Percentiles rank a stretch among this genome's conserved stretches.
Conservation (phyloP, 37 sponge, comb jelly and placozoan genomes). For the Cliona cf. orientalis region DNA sequence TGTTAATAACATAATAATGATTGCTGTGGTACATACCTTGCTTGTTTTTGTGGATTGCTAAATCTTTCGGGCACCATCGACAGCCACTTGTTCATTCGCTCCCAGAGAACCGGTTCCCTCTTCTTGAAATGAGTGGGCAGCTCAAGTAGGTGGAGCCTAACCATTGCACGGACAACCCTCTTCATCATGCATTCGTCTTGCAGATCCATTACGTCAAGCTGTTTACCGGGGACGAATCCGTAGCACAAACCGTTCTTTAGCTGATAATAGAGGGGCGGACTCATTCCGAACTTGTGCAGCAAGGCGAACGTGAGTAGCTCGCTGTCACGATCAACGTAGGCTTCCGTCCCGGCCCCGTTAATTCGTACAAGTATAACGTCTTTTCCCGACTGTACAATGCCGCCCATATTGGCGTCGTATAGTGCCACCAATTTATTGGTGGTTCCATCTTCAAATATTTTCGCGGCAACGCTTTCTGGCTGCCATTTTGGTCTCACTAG, state of each 20-base stretch:
- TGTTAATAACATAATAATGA: too few relatives aligned
- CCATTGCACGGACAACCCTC: slow-evolving; percentile 64
- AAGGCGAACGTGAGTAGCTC: slow-evolving; percentile 43
- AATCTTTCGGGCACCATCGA: background rate
- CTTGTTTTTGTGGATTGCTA: slow-evolving; percentile 8
- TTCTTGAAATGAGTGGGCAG: slow-evolving; percentile 1
- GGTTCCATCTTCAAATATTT: slow-evolving; percentile 51
- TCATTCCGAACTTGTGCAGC: slow-evolving; percentile 26
- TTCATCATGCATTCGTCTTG: slow-evolving; percentile 30
- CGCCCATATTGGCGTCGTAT: slow-evolving; percentile 15
- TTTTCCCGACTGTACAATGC: slow-evolving; percentile 6
- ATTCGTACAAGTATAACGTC: slow-evolving; percentile 65
- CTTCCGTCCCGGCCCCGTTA: slow-evolving; percentile 75
- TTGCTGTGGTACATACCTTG: slow-evolving; percentile 8
- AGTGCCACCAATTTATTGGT: slow-evolving; percentile 65
- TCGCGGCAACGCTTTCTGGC: background rate
- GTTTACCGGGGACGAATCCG: slow-evolving; percentile 61
- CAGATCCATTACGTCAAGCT: slow-evolving; percentile 44
- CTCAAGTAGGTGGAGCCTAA: slow-evolving; percentile 57
- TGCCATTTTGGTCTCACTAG: slow-evolving; percentile 46
- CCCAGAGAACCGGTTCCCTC: slow-evolving; percentile 23
- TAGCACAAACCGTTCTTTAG: slow-evolving; percentile 80
- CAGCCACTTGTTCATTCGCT: slow-evolving; percentile 5
- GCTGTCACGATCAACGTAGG: slow-evolving; percentile 48
- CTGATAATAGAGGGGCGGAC: slow-evolving; percentile 44